phyloP scores from a whole-genome alignment of 2,113 vertebrate species.

The Callithrix jacchus region DNA sequence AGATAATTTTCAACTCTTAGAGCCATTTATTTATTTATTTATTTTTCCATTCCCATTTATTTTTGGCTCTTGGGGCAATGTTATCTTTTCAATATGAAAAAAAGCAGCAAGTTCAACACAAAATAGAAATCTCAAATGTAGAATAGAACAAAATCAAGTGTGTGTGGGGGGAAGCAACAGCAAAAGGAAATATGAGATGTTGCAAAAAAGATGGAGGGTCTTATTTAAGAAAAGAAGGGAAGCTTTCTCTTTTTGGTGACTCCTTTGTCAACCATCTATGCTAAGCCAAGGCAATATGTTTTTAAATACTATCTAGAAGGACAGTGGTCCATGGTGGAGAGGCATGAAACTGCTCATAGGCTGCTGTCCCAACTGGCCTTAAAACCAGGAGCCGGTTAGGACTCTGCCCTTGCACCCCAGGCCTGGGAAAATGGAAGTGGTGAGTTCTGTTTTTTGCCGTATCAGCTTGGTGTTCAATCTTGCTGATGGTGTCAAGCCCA shows the following conservation, averaged over 20 bases:
- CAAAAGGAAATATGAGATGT: not conserved
- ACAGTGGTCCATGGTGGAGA: not conserved
- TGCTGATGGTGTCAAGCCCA: conserved; percentile 56
- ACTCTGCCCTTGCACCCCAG: not conserved
- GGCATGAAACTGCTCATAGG: not conserved
- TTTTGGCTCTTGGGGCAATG: conserved; percentile 72
- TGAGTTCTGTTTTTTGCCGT: conserved; percentile 2
- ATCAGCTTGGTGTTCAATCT: conserved; percentile 49
- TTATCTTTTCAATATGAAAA: conserved; percentile 84
- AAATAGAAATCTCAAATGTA: conserved; percentile 66
- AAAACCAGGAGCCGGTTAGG: not conserved
- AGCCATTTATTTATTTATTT: not conserved
- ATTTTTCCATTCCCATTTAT: conserved; percentile 73
- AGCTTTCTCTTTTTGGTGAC: not conserved
- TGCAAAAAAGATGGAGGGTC: not conserved
- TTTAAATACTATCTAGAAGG: not conserved
- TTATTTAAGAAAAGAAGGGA: not conserved
- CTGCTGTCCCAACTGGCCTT: not conserved
- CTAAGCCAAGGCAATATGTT: not conserved
- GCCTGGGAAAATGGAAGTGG: conserved; percentile 62
- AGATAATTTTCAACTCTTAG: not conserved
- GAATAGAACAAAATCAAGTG: not conserved
- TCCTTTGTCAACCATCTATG: not conserved
- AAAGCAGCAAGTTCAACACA: conserved; percentile 78
- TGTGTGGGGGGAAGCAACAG: not conserved